These are phyloP conservation scores for Callyntrura sp. DNA, from an alignment of 2,888 invertebrate species.

Conservation along the genomic window DNA sequence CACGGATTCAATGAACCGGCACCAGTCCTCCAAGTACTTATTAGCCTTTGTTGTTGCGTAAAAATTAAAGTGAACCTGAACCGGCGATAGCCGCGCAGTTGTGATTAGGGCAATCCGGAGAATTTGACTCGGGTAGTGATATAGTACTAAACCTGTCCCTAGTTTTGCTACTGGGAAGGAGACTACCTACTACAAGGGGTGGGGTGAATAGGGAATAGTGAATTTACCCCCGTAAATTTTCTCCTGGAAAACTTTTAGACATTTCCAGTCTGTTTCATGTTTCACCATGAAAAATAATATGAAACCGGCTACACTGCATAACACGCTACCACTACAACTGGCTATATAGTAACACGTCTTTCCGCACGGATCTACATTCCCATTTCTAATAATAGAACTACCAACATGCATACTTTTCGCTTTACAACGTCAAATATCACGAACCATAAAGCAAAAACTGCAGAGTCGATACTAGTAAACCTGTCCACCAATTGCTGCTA, in stretches of 20 bases:
- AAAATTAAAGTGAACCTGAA: not conserved
- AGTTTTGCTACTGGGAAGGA: not conserved
- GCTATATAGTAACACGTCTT: not conserved
- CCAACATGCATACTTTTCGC: no score
- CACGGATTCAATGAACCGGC: constrained; percentile 57
- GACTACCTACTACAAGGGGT: no score
- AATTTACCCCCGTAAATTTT: constrained; percentile 10
- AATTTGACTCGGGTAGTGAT: no score
- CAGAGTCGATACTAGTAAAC: no score
- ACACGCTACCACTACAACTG: not conserved
- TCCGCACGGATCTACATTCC: no score
- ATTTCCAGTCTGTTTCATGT: not conserved
- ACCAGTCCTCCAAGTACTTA: not conserved
- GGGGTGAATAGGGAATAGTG: no score
- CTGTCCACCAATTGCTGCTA: not conserved
- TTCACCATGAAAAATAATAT: not conserved
- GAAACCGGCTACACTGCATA: not conserved
- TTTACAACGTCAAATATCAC: not conserved
- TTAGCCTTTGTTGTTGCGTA: not conserved
- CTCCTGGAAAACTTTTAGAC: not conserved
- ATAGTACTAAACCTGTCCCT: not conserved
- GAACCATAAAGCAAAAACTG: not conserved
- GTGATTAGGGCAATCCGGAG: not conserved
- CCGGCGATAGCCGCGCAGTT: not conserved
- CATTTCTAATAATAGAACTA: no score